Percentiles rank a stretch among this genome's conserved stretches.
Conservation (phyloP, 2,113 vertebrate genomes). For the Neodontobutis hainanensis region DNA sequence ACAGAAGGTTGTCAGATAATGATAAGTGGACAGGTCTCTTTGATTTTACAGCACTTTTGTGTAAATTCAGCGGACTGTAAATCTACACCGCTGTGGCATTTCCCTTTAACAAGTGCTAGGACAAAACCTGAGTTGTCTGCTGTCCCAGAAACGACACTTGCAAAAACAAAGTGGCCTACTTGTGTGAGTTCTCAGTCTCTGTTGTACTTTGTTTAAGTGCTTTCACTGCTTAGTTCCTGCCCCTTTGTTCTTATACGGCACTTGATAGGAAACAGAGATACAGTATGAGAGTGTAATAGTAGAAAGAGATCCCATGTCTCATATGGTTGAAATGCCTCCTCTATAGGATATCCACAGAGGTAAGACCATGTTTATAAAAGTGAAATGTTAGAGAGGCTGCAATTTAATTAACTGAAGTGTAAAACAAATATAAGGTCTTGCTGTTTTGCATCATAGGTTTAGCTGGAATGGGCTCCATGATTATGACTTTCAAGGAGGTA, state of each 20-base stretch:
- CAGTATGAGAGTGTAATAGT: constrained; percentile 4
- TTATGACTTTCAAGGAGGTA: background rate
- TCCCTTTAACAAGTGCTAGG: constrained; percentile 2
- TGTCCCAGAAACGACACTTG: constrained; percentile 31
- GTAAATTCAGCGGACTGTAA: constrained; percentile 1
- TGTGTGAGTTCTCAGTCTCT: constrained; percentile 4
- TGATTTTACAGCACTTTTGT: background rate
- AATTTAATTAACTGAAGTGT: no score
- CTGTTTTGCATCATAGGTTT: background rate
- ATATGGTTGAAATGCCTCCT: constrained; percentile 4
- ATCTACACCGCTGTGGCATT: background rate
- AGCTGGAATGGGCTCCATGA: background rate
- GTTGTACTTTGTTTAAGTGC: constrained; percentile 18
- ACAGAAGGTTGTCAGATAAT: background rate
- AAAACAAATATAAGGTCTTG: no score
- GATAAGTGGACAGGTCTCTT: background rate
- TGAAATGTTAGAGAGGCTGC: background rate
- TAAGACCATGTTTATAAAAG: background rate
- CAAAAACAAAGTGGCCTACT: constrained; percentile 19
- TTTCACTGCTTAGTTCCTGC: constrained; percentile 5
- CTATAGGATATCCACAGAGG: background rate
- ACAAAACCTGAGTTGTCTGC: constrained; percentile 13
- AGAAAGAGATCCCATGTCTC: constrained; percentile 5
- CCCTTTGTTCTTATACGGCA: constrained; percentile 2
- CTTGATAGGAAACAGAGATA: constrained; percentile 19